Percentiles rank a stretch among this genome's conserved stretches.
Conservation (phyloP, 2,797 vertebrate species). For the Lepus oiostolus region DNA sequence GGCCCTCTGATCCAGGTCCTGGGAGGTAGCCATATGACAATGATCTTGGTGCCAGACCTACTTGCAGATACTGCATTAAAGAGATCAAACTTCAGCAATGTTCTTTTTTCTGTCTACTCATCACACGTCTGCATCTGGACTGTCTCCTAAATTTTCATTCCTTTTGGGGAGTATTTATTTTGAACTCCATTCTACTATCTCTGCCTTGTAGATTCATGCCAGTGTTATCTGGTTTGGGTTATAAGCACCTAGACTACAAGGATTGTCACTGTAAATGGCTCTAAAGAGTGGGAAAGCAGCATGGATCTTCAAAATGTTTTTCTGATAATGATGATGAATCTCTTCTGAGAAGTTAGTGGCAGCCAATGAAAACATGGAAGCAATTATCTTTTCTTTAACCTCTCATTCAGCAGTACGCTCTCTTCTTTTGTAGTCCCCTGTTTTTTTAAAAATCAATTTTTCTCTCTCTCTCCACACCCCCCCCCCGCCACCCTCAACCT, state of each 20-base stretch:
- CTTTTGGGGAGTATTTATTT: background rate
- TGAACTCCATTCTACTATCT: background rate
- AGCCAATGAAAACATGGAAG: background rate
- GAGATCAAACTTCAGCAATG: background rate
- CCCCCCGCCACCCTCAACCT: no score
- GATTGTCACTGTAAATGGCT: background rate
- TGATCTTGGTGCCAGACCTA: constrained; percentile 4
- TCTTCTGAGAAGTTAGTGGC: constrained; percentile 27
- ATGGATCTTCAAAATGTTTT: constrained; percentile 14
- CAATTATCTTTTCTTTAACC: constrained; percentile 30
- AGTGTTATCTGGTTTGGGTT: background rate
- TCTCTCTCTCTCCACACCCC: background rate
- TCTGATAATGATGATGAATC: background rate
- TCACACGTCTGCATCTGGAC: background rate
- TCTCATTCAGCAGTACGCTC: background rate
- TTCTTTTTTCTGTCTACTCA: background rate
- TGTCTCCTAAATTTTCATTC: background rate
- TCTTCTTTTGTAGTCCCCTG: background rate
- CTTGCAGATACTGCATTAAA: background rate
- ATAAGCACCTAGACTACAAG: background rate
- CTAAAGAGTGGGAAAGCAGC: background rate
- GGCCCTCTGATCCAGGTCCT: constrained; percentile 29
- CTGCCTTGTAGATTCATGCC: background rate
- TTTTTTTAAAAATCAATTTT: background rate
- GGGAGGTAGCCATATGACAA: background rate